Evolutionary conservation across 2,888 invertebrate species (phyloP).

Genomic region (Nemotelus pantherinus): DNA sequence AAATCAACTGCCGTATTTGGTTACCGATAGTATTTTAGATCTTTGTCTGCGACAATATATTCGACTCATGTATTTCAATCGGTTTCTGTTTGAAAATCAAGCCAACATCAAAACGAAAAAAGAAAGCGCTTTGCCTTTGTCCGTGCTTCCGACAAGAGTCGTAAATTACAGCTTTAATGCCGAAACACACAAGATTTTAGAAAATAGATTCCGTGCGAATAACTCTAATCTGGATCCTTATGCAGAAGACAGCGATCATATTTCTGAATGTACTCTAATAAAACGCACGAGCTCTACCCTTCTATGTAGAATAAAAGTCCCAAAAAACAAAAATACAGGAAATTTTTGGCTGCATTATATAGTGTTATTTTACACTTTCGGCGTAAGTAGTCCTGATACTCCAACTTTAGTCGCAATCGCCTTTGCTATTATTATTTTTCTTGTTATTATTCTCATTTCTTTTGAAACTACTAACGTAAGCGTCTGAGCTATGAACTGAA

Average conservation of each 20-base stretch:
- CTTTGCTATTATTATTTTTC: constrained; percentile 77
- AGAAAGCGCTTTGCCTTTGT: background rate
- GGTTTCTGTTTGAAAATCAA: constrained; percentile 48
- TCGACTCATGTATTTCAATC: constrained; percentile 53
- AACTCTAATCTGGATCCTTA: no score
- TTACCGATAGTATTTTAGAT: constrained; percentile 57
- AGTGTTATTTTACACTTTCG: constrained; percentile 81
- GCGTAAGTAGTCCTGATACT: constrained; percentile 78
- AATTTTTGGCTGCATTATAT: constrained; percentile 66
- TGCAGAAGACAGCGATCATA: no score
- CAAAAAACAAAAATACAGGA: no score
- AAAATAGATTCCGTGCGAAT: no score
- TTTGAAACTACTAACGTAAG: background rate
- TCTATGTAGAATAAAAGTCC: no score
- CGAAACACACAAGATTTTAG: no score
- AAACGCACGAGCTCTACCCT: no score
- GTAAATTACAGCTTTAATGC: no score
- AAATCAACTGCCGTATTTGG: constrained; percentile 41
- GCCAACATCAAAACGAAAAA: constrained; percentile 38
- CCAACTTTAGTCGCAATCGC: constrained; percentile 79
- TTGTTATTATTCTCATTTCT: constrained; percentile 66
- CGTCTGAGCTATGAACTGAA: background rate
- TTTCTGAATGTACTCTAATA: no score
- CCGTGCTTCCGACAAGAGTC: no score
- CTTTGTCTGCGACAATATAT: constrained; percentile 59